Evolutionary conservation across 2,113 vertebrate genomes (phyloP), one percentile per base, ranked within the genome.

Genomic region (Nothoprocta pentlandii): DNA sequence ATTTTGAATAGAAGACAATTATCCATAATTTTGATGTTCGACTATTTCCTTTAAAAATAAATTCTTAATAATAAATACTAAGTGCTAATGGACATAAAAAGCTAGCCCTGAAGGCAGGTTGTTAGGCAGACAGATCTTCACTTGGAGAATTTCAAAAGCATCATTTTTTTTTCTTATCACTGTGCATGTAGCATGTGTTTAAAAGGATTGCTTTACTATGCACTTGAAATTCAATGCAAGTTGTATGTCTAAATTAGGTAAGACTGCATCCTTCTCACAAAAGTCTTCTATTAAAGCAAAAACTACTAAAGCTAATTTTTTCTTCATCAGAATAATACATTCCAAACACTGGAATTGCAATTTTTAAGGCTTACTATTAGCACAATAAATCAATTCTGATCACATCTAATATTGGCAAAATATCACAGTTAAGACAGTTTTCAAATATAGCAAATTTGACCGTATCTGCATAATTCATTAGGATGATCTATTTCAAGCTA

Each of bases 371-470:
- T 42, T 36, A 79, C 19, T 73, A 68, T 4, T 94, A 58, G 7
- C 32, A 84, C 47, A 93, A 3, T 11, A 59, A 89, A 94, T 91
- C 91, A 80, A 87, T 91, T 94, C 84, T 66, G 59, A 71, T 80
- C 74, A 85, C 15, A 59, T 10, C 62, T 68, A 78, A 93, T 85
- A 47, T 3, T 64, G 20, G 79, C 53, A 36, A 36, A 59, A 42
- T 61, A 68, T 30, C 41, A 89, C 54, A 78, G 30, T 5, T 94
- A 42, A 83, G 53, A 89, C 13, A 93, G 44, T 89, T 94, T 89
- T 94, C 36, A 89, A 94, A 92, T 89, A 15, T 22, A 62, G 25
- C 16, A 67, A 77, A 90, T 95, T 95, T 94, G 12, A 66, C 71
- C 85, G 58, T 46, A 89, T 89, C 78, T 94, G 47, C 42, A 59